Percentiles rank a stretch among this genome's conserved stretches.
phyloP scores from a whole-genome alignment of 2,797 vertebrate species.

The Denticeps clupeoides region DNA sequence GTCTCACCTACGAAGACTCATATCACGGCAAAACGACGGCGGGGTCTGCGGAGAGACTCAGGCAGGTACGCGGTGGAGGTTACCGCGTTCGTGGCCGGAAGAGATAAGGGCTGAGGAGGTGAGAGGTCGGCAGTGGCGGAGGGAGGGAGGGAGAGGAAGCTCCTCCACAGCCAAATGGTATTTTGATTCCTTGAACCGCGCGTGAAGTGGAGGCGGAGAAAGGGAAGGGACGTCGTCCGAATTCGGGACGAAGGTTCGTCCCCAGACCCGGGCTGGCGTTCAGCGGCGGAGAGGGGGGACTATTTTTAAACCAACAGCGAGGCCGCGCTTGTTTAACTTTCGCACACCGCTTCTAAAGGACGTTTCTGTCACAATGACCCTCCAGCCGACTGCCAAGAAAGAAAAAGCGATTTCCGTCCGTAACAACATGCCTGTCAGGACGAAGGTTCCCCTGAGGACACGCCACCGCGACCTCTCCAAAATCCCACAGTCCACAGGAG shows the following conservation, averaged over 20 bases:
- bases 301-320: slow-evolving; percentile 27
- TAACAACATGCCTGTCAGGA: too few relatives aligned
- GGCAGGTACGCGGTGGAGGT: too few relatives aligned
- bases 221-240: neutral
- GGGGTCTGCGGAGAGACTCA: too few relatives aligned
- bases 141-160: slow-evolving; percentile 30
- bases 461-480: too few relatives aligned
- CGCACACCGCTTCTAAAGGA: slow-evolving; percentile 5
- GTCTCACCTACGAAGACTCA: slow-evolving; percentile 28
- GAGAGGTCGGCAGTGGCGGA: neutral
- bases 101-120: neutral
- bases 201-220: neutral
- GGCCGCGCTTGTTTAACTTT: slow-evolving; percentile 19
- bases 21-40: too few relatives aligned
- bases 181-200: too few relatives aligned
- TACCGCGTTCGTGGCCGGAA: neutral
- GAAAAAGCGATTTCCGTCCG: too few relatives aligned
- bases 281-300: slow-evolving; percentile 1
- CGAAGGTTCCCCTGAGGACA: too few relatives aligned
- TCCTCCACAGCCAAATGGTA: too few relatives aligned
- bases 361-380: too few relatives aligned
- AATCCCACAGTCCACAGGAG: too few relatives aligned
- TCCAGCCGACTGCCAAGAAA: too few relatives aligned
- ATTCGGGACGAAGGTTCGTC: slow-evolving; percentile 27
- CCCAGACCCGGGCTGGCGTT: slow-evolving; percentile 16